Evolutionary conservation across 1,140 invertebrate genomes (phyloP).

Genomic region (Macrotrachela quadricornifera): DNA sequence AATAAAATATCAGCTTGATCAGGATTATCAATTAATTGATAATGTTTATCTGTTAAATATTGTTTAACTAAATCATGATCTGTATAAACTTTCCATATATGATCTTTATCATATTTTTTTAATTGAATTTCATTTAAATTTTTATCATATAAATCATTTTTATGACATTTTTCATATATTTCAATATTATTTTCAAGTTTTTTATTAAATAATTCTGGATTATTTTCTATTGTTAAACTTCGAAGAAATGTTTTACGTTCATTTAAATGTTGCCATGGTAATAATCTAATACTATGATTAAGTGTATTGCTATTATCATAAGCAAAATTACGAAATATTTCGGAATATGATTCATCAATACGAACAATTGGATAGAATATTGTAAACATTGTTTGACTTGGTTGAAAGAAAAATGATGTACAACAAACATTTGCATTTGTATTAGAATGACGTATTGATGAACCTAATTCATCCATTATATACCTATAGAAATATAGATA

Average conservation of each 20-base stretch:
- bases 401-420: conserved; percentile 54
- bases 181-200: no score
- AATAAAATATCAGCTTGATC: conserved; percentile 61
- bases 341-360: conserved; percentile 16
- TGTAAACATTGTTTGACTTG: conserved; percentile 46
- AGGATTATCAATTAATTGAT: conserved; percentile 47
- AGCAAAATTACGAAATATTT: conserved; percentile 54
- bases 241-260: background rate
- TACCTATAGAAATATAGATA: conserved; percentile 44
- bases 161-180: no score
- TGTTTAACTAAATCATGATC: conserved; percentile 48
- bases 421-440: conserved; percentile 48
- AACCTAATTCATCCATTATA: conserved; percentile 73
- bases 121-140: no score
- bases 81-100: conserved; percentile 40
- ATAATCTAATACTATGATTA: conserved; percentile 41
- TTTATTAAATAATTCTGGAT: no score
- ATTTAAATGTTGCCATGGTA: conserved; percentile 51
- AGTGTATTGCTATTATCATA: conserved; percentile 33
- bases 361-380: conserved; percentile 50
- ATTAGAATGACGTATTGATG: conserved; percentile 54
- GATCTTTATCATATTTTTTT: no score
- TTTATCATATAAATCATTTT: no score
- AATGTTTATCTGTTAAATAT: conserved; percentile 46
- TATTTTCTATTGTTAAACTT: no score